Evolutionary conservation across 2,113 vertebrate genomes (phyloP).

Genomic region (Megaceryle torquata): DNA sequence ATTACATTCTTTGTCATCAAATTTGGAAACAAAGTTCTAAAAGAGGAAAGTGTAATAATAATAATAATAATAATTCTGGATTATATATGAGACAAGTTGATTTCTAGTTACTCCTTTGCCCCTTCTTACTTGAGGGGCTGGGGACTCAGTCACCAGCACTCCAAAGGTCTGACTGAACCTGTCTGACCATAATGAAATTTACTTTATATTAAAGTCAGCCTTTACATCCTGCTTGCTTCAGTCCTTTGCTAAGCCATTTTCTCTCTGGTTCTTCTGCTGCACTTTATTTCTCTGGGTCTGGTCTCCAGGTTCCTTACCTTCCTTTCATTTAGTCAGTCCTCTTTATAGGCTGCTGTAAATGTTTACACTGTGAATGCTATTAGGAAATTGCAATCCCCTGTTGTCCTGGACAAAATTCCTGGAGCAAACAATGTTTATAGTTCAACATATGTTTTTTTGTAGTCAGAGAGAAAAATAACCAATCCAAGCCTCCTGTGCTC

Average conservation of each 20-base stretch:
- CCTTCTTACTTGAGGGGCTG: background rate
- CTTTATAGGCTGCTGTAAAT: background rate
- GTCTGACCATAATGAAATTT: background rate
- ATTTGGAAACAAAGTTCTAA: background rate
- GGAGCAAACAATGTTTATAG: slow-evolving; percentile 56
- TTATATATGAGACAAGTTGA: background rate
- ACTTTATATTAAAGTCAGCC: background rate
- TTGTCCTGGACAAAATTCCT: slow-evolving; percentile 59
- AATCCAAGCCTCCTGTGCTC: slow-evolving; percentile 11
- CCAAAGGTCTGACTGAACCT: background rate
- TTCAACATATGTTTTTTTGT: slow-evolving; percentile 56
- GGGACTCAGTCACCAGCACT: background rate
- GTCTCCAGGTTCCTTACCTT: background rate
- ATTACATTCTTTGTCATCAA: background rate
- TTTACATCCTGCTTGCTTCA: background rate
- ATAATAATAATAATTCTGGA: background rate
- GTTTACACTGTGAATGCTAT: slow-evolving; percentile 10
- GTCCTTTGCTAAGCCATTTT: background rate
- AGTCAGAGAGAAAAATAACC: slow-evolving; percentile 44
- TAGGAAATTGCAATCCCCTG: slow-evolving; percentile 33
- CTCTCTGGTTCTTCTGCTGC: background rate
- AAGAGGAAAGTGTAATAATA: background rate
- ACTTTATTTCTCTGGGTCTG: background rate
- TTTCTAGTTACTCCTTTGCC: background rate
- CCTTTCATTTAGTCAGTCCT: background rate